Evolutionary conservation across 2,797 vertebrate genomes (phyloP).

Genomic region (Acipenser oxyrinchus): DNA sequence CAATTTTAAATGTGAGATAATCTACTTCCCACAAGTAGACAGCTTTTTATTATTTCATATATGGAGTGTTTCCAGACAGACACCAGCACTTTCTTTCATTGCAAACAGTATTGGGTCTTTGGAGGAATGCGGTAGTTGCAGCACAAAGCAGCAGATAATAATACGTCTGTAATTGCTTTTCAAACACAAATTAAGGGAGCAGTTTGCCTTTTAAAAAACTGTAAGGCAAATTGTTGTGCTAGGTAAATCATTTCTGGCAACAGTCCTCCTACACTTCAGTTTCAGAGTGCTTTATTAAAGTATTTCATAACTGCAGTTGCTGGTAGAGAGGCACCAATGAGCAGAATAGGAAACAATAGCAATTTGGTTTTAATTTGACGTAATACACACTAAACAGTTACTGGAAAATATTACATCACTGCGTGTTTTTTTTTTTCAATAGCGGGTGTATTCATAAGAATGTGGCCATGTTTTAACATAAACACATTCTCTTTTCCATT

Average conservation of each 20-base stretch:
- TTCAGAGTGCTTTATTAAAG: slow-evolving; percentile 37
- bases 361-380: slow-evolving; percentile 68
- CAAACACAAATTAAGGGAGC: slow-evolving; percentile 1
- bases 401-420: slow-evolving; percentile 70
- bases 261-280: slow-evolving; percentile 14
- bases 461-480: slow-evolving; percentile 59
- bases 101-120: slow-evolving; percentile 5
- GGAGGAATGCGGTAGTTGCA: neutral
- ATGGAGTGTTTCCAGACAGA: slow-evolving; percentile 9
- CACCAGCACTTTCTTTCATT: neutral
- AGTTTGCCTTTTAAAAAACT: neutral
- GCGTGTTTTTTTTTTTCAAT: slow-evolving; percentile 40
- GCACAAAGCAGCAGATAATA: slow-evolving; percentile 14
- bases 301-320: slow-evolving; percentile 60
- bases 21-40: slow-evolving; percentile 24
- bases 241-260: slow-evolving; percentile 26
- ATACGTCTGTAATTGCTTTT: neutral
- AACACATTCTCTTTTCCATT: slow-evolving; percentile 57
- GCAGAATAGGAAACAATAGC: slow-evolving; percentile 69
- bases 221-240: slow-evolving; percentile 15
- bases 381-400: slow-evolving; percentile 72
- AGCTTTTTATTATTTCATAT: slow-evolving; percentile 18
- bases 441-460: slow-evolving; percentile 62
- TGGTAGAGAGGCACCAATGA: slow-evolving; percentile 60
- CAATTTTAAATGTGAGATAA: slow-evolving; percentile 39